phyloP scores from a whole-genome alignment of 2,113 vertebrate species.

The Gnathonemus echidnorhynchus region DNA sequence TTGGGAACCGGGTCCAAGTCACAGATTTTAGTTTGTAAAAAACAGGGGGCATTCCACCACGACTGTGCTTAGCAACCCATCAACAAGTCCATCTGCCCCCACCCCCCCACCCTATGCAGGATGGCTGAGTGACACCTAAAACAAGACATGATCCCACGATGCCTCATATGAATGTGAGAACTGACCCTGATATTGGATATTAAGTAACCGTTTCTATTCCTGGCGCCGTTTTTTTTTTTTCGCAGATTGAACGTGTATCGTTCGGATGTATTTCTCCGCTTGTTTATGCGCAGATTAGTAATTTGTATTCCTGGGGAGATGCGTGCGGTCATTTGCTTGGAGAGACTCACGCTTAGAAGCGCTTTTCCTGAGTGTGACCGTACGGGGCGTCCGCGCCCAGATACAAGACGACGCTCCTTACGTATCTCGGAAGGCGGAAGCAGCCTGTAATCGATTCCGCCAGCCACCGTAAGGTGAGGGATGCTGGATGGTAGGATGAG shows the following conservation, averaged over 20 bases:
- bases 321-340: background rate
- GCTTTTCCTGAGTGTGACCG: background rate
- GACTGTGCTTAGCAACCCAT: slow-evolving; percentile 2
- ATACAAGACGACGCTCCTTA: background rate
- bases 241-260: background rate
- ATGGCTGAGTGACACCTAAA: background rate
- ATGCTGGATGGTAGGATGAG: background rate
- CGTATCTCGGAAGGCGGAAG: background rate
- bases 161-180: background rate
- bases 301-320: background rate
- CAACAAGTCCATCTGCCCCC: slow-evolving; percentile 11
- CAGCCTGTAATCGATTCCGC: background rate
- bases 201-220: background rate
- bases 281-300: background rate
- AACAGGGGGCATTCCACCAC: slow-evolving; percentile 3
- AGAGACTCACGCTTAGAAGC: background rate
- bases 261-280: background rate
- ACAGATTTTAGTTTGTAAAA: slow-evolving; percentile 1
- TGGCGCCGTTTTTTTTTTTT: background rate
- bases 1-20: slow-evolving; percentile 14
- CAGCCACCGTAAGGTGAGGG: background rate
- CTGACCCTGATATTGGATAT: background rate
- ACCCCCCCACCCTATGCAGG: background rate
- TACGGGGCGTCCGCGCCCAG: background rate
- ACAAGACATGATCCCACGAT: background rate